Percentiles rank a stretch among this genome's conserved stretches.
Evolutionary conservation across 2,888 invertebrate species (phyloP).

Genomic region (Melikaiella ostensackeni): DNA sequence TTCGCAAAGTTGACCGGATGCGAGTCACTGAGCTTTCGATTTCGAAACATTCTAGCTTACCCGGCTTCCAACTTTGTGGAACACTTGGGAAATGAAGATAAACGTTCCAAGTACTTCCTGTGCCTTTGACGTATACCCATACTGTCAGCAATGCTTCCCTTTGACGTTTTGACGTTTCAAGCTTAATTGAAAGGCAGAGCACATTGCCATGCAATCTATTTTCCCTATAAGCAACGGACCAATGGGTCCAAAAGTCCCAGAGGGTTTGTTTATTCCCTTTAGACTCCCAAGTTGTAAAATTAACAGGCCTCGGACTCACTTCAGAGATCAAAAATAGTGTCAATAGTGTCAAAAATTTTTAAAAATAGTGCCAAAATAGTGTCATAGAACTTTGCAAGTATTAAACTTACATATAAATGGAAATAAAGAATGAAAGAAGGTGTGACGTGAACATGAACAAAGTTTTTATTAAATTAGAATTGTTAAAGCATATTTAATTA

Average conservation of each 20-base stretch:
- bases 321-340: too few relatives aligned
- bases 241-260: not conserved
- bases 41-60: conserved; percentile 22
- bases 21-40: conserved; percentile 33
- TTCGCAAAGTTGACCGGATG: conserved; percentile 32
- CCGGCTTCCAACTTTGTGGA: conserved; percentile 14
- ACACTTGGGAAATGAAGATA: conserved; percentile 38
- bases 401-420: too few relatives aligned
- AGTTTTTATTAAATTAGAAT: too few relatives aligned
- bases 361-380: too few relatives aligned
- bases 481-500: too few relatives aligned
- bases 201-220: not conserved
- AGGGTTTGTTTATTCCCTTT: not conserved
- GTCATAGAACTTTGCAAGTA: too few relatives aligned
- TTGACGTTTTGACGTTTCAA: conserved; percentile 17
- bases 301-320: too few relatives aligned
- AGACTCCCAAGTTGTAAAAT: not conserved
- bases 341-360: too few relatives aligned
- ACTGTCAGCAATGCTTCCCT: conserved; percentile 3
- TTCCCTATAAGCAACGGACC: not conserved
- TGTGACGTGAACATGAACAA: too few relatives aligned
- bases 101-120: conserved; percentile 27
- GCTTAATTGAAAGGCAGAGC: conserved; percentile 13
- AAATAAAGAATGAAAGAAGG: too few relatives aligned
- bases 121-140: conserved; percentile 20